Evolutionary conservation across 2,797 vertebrate species (phyloP).

Genomic region (Lophura swinhoii): DNA sequence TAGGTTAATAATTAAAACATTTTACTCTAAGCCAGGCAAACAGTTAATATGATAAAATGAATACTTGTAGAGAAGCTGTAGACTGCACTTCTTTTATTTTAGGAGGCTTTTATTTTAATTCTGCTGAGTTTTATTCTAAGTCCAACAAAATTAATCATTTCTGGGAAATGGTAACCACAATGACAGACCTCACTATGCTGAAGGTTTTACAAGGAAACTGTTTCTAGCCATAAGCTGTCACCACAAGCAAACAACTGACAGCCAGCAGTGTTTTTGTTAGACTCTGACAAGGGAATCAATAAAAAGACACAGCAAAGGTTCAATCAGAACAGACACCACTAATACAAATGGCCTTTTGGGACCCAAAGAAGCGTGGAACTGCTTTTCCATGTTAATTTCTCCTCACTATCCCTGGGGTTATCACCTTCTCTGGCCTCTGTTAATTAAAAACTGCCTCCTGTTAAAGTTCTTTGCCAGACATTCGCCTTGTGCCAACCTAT

Average conservation of each 20-base stretch:
- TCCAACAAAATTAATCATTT: conserved; percentile 65
- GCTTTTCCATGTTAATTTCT: conserved; percentile 83
- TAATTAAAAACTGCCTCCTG: conserved; percentile 83
- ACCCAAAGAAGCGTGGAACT: conserved; percentile 71
- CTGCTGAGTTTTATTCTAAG: conserved; percentile 23
- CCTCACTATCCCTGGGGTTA: conserved; percentile 70
- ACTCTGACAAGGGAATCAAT: conserved; percentile 82
- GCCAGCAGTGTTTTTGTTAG: conserved; percentile 78
- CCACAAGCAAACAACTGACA: conserved; percentile 62
- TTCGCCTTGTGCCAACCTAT: conserved; percentile 70
- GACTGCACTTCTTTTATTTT: not conserved
- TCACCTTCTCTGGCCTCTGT: conserved; percentile 80
- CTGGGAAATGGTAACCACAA: conserved; percentile 55
- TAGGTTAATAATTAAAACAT: conserved; percentile 62
- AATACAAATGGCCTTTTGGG: conserved; percentile 77
- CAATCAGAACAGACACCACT: conserved; percentile 83
- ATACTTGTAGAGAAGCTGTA: not conserved
- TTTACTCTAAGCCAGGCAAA: conserved; percentile 44
- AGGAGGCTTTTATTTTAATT: not conserved
- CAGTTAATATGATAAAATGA: conserved; percentile 15
- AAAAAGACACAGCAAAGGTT: conserved; percentile 81
- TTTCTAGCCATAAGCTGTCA: conserved; percentile 61
- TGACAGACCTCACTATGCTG: not conserved
- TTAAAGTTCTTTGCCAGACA: conserved; percentile 78
- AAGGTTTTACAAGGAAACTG: conserved; percentile 49